A percentile compares a stretch with the other conserved stretches of the same genome.
phyloP scores from a whole-genome alignment of 2,797 vertebrate genomes.

The Huso huso region DNA sequence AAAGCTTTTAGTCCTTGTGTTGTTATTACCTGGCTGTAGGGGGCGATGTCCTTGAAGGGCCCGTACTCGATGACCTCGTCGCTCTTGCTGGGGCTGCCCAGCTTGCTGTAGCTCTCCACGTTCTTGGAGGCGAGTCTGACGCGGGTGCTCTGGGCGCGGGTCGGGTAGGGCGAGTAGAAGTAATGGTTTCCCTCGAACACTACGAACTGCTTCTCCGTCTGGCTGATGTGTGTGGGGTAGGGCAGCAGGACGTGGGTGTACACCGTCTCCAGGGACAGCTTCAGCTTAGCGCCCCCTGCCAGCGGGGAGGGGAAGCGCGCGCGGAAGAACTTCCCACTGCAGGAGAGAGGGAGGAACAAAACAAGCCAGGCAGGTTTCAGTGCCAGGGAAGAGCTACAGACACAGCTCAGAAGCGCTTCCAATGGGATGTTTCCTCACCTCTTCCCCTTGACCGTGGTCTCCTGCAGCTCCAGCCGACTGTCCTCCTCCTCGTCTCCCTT shows the following conservation, averaged over 20 bases:
- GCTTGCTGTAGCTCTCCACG: slow-evolving; percentile 86
- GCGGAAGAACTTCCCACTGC: slow-evolving; percentile 80
- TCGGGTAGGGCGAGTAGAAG: slow-evolving; percentile 84
- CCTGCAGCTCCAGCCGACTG: slow-evolving; percentile 71
- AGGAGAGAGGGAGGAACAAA: slow-evolving; percentile 11
- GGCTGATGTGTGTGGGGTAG: slow-evolving; percentile 87
- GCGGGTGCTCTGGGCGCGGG: slow-evolving; percentile 78
- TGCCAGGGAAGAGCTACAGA: neutral
- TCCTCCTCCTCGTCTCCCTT: slow-evolving; percentile 91
- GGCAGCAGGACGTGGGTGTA: slow-evolving; percentile 86
- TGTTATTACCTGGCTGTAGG: slow-evolving; percentile 74
- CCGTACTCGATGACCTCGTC: slow-evolving; percentile 91
- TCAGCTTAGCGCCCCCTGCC: slow-evolving; percentile 70
- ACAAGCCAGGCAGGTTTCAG: neutral
- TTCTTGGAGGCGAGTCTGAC: slow-evolving; percentile 88
- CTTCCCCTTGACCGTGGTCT: slow-evolving; percentile 71
- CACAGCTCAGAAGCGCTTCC: too few relatives aligned
- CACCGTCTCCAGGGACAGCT: slow-evolving; percentile 79
- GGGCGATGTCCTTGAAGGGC: slow-evolving; percentile 77
- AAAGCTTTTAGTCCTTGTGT: neutral
- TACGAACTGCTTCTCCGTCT: slow-evolving; percentile 92
- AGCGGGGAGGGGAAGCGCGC: slow-evolving; percentile 75
- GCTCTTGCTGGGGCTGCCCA: slow-evolving; percentile 81
- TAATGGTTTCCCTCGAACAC: slow-evolving; percentile 97
- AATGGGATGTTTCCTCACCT: slow-evolving; percentile 54